phyloP scores from a whole-genome alignment of 2,888 invertebrate genomes.

The Idaea straminata region DNA sequence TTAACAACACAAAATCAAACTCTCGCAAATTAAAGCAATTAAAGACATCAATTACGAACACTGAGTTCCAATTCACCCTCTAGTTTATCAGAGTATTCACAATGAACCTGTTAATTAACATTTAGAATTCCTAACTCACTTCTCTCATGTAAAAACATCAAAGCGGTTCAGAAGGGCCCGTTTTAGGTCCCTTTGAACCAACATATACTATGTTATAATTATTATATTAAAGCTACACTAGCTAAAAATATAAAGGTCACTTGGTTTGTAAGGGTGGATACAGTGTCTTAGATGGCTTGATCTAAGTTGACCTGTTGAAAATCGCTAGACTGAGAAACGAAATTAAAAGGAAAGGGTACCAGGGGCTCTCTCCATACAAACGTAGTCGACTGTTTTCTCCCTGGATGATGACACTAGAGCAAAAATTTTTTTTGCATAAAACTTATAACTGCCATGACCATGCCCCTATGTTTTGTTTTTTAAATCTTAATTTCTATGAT shows the following conservation, averaged over 20 bases:
- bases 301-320: background rate
- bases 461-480: no score
- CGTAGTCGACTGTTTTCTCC: no score
- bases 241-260: background rate
- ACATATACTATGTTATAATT: background rate
- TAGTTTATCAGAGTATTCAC: background rate
- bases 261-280: background rate
- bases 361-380: no score
- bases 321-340: background rate
- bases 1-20: no score
- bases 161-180: background rate
- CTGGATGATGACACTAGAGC: no score
- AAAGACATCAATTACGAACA: background rate
- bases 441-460: no score
- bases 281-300: background rate
- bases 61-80: background rate
- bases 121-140: background rate
- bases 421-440: no score
- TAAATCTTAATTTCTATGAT: no score
- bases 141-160: background rate
- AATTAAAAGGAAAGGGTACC: no score
- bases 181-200: background rate
- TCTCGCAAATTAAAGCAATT: no score
- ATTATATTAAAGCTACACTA: background rate
- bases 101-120: background rate